Base-by-base conservation (phyloP, 2,113 vertebrate genomes). In the Glaucomys volans region DNA sequence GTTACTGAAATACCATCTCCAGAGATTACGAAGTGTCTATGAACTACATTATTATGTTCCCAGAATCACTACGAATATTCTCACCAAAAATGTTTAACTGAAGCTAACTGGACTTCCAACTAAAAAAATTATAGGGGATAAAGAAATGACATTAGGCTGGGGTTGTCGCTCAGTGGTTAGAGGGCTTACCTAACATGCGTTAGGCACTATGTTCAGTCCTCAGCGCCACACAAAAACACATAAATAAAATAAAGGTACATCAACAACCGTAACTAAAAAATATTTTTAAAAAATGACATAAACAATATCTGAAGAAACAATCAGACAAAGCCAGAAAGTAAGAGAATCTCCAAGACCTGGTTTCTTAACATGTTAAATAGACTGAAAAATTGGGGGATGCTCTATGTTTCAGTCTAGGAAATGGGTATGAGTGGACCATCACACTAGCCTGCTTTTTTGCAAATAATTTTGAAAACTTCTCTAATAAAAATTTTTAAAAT, bases 401-500 rank as follows among this genome's bases (percentile, higher is more conserved):
- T 35, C 30, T 62, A 81, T 8, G 2, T 75, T 77, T 84, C 71
- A 91, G 67, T 76, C 57, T 84, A 94, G 62, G 28, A 83, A 37
- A 66, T 81, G n/a, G 12, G 30, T 77, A 88, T 42, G 8, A 20
- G 17, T 37, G 26, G 8, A 37, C 44, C 11, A 69, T 67, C 57
- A 62, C 1, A 75, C n/a, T 64, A 69, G 28, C 42, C 22, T n/a
- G 90, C 35, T 84, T 87, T 87, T 89, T 52, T 95, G 24, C 82
- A 94, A 92, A 83, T 54, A 90, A 96, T 20, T 89, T 40, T 81
- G 44, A 95, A 93, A 96, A 82, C 62, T 42, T 95, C 82, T 30
- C 75, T 57, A 83, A 91, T 59, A 87, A 18, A 77, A 88, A 95
- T 71, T 17, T 81, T 92, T 87, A 64, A 86, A 95, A 97, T 52